phyloP scores from a whole-genome alignment of 1,140 invertebrate species.

The Frieseomelitta varia region DNA sequence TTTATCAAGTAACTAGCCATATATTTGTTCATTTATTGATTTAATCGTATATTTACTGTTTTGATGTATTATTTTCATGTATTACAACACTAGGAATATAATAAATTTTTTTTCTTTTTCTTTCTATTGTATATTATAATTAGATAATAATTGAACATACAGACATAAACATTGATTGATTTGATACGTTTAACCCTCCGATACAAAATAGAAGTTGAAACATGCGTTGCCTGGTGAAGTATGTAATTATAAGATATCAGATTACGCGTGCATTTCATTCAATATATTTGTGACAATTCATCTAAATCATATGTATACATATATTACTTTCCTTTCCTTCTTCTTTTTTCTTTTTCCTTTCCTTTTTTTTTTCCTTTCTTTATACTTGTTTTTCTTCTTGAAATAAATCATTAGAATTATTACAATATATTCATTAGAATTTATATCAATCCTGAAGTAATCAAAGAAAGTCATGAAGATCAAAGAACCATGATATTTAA shows the following conservation, averaged over 20 bases:
- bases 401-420: background rate
- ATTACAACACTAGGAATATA: slow-evolving; percentile 38
- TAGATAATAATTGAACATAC: background rate
- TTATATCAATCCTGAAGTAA: background rate
- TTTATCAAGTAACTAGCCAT: background rate
- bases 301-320: background rate
- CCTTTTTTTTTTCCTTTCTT: background rate
- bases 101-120: background rate
- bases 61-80: background rate
- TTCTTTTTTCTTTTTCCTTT: background rate
- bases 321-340: background rate
- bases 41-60: background rate
- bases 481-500: background rate
- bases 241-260: background rate
- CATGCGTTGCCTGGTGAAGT: slow-evolving; percentile 6
- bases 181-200: slow-evolving; percentile 19
- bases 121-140: background rate
- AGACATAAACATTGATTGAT: background rate
- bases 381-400: background rate
- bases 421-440: background rate
- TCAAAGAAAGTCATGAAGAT: background rate
- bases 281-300: background rate
- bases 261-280: background rate
- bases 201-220: background rate
- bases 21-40: background rate